phyloP scores from a whole-genome alignment of 2,113 vertebrate species.

The Lepidothrix coronata region DNA sequence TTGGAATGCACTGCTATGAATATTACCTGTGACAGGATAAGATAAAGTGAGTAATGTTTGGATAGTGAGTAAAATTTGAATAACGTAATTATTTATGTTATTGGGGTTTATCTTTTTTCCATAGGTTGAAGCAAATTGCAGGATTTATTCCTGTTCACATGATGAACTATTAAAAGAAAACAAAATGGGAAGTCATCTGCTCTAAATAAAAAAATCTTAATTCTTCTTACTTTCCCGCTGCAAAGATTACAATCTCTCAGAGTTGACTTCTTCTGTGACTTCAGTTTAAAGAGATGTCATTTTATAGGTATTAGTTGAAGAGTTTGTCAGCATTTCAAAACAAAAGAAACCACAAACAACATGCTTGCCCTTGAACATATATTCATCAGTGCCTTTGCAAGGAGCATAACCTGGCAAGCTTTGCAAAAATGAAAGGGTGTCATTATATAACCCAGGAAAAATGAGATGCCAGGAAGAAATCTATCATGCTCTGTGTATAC shows the following conservation, averaged over 20 bases:
- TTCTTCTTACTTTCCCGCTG: background rate
- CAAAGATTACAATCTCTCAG: background rate
- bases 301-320: background rate
- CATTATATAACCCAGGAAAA: background rate
- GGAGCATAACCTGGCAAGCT: background rate
- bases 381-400: background rate
- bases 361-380: background rate
- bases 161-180: background rate
- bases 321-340: background rate
- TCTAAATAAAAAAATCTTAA: background rate
- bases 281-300: background rate
- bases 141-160: background rate
- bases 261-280: background rate
- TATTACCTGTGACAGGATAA: background rate
- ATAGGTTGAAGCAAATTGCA: background rate
- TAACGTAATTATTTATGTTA: background rate
- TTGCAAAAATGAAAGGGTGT: background rate
- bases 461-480: background rate
- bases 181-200: background rate
- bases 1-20: background rate
- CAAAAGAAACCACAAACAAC: background rate
- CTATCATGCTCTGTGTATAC: background rate
- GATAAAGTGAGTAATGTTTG: background rate
- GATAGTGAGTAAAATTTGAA: background rate
- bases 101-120: background rate